Conservation (phyloP, 2,797 vertebrate species). For the Acrossocheilus fasciatus region DNA sequence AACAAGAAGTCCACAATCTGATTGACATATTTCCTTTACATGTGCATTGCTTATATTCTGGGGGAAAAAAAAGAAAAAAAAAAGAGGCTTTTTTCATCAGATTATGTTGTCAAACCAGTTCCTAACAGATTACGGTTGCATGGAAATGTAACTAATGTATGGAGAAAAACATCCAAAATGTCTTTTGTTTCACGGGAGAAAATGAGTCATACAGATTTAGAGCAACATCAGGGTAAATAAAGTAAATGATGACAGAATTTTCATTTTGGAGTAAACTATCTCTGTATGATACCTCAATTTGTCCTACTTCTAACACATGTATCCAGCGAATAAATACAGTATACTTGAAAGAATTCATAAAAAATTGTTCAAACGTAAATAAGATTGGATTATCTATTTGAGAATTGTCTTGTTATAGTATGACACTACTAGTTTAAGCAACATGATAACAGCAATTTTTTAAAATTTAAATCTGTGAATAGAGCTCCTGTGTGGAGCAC, state of each 20-base stretch:
- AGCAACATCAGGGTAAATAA: not conserved
- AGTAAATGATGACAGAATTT: not conserved
- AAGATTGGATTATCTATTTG: not conserved
- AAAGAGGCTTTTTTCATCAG: not conserved
- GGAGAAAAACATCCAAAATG: not conserved
- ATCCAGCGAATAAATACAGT: not conserved
- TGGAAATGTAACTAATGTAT: not conserved
- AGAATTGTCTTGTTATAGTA: not conserved
- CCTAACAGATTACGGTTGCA: not conserved
- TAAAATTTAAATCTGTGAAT: not conserved
- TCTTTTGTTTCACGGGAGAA: not conserved
- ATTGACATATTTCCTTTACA: not conserved
- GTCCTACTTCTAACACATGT: not conserved
- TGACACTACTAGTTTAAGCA: not conserved
- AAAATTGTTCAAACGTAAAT: not conserved
- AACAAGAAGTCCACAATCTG: not conserved
- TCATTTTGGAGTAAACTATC: not conserved
- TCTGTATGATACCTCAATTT: not conserved
- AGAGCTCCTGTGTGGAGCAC: not conserved
- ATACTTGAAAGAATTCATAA: not conserved
- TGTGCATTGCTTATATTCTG: not conserved
- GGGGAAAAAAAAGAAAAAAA: no score
- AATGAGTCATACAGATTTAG: not conserved
- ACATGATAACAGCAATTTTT: not conserved
- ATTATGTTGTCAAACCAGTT: not conserved